phyloP scores from a whole-genome alignment of 2,797 vertebrate genomes.

The Rhabdophis nuchalis region DNA sequence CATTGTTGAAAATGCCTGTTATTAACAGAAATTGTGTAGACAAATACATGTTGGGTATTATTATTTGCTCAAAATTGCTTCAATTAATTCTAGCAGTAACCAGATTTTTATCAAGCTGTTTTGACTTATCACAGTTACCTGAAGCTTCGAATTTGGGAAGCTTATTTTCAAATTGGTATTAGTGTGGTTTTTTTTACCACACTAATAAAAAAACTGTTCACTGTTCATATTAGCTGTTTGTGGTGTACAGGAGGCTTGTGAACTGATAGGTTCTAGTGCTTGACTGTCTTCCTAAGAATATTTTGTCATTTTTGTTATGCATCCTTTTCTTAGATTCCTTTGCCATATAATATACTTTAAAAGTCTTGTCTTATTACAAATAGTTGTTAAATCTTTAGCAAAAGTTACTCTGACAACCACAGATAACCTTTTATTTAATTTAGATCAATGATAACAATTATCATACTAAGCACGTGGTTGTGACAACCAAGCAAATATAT shows the following conservation, averaged over 20 bases:
- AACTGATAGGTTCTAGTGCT: neutral
- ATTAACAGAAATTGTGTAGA: neutral
- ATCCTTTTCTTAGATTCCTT: fast-evolving
- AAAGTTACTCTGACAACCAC: neutral
- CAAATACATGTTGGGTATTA: neutral
- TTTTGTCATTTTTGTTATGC: neutral
- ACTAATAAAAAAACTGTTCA: neutral
- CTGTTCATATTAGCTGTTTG: neutral
- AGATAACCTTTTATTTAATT: slow-evolving; percentile 1
- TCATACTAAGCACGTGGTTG: neutral
- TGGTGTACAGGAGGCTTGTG: neutral
- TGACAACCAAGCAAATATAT: neutral
- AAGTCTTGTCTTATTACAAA: neutral
- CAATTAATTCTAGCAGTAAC: neutral
- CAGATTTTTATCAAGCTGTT: neutral
- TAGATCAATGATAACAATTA: slow-evolving; percentile 4
- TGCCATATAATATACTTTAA: neutral
- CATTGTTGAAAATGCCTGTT: neutral
- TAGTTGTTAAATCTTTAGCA: neutral
- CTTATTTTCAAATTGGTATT: neutral
- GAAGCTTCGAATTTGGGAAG: neutral
- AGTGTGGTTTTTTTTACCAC: neutral
- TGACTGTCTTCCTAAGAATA: neutral
- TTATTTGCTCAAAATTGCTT: neutral
- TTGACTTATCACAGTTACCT: neutral